Base-by-base conservation (phyloP, 2,888 invertebrate genomes). In the Heterodera filipjevi region DNA sequence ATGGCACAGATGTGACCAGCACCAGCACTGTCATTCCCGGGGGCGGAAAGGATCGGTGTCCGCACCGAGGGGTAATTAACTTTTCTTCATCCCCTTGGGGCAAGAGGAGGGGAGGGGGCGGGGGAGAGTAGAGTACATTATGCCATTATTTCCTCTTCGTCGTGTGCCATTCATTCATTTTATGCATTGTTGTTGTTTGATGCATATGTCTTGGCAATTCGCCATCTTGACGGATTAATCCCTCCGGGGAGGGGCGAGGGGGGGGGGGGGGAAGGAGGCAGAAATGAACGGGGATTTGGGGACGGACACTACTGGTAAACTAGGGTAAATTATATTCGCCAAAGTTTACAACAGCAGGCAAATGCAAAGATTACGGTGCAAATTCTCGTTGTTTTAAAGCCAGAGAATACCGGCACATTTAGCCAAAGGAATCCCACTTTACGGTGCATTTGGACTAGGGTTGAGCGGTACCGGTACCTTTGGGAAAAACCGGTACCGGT, bases 161-260 rank as follows among this genome's bases (percentile, higher is more conserved):
- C 27, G 59, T 59, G 27, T 59, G 27, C 59, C 59, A 59, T 59
- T 59, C 49, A 12, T 49, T 14, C 49, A 49, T 49, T 14, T 16
- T 16, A 3, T n/a, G 8, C 27, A 59, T 59, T 59, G 27, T 59
- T 59, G 59, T 59, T 49, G 49, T 49, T 53, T 59, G 59, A 8
- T n/a, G 59, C 59, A 8, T 19, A 5, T 53, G 16, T 16, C 22
- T 22, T 22, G 27, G 19, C 27, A 59, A 59, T 59, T 27, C 27
- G 59, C 59, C 59, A 59, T 59, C 59, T 59, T 59, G 59, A 59
- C 59, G 59, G 59, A 59, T 59, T 59, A 59, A n/a, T 27, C 59
- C 49, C 49, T 16, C n/a, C n/a, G n/a, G n/a, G n/a, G n/a, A n/a
- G n/a, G n/a, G n/a, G n/a, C 27, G 27, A 27, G 59, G 27, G 12